phyloP scores from a whole-genome alignment of 2,888 invertebrate species.

The Apeira syringaria region DNA sequence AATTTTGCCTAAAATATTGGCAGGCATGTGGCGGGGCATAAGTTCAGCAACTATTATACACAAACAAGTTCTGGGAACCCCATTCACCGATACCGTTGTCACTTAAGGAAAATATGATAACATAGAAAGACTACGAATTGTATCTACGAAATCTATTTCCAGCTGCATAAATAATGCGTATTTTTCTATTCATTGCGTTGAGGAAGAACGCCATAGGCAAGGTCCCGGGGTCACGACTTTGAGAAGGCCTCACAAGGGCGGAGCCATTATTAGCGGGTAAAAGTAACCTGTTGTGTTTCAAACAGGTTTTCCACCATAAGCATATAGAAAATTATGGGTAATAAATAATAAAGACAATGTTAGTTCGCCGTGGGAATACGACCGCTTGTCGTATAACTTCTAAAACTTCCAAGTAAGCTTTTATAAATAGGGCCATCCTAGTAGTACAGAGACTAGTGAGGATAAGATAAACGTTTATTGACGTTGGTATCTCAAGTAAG shows the following conservation, averaged over 20 bases:
- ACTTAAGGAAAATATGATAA: constrained; percentile 19
- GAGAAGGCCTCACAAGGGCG: constrained; percentile 72
- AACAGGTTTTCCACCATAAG: constrained; percentile 47
- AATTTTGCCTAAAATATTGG: no score
- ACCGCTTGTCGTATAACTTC: constrained; percentile 1
- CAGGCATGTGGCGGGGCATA: background rate
- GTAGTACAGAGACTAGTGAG: no score
- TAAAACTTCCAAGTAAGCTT: background rate
- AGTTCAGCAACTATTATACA: constrained; percentile 1
- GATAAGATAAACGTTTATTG: no score
- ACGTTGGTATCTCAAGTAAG: no score
- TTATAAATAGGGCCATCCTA: background rate
- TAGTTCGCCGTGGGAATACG: constrained; percentile 20
- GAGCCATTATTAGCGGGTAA: constrained; percentile 43
- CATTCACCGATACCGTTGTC: constrained; percentile 1
- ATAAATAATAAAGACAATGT: constrained; percentile 31
- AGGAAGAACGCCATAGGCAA: constrained; percentile 58
- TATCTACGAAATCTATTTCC: constrained; percentile 14
- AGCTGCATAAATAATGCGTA: constrained; percentile 25
- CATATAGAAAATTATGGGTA: constrained; percentile 35
- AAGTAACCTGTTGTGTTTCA: constrained; percentile 37
- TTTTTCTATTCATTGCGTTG: constrained; percentile 34
- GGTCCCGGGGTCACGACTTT: constrained; percentile 77
- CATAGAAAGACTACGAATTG: constrained; percentile 5
- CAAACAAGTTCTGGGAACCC: constrained; percentile 7